A percentile compares a stretch with the other conserved stretches of the same genome.
These are phyloP conservation scores for Lucilia cuprina DNA, from an alignment of 1,140 invertebrate species.

Conservation along the genomic window DNA sequence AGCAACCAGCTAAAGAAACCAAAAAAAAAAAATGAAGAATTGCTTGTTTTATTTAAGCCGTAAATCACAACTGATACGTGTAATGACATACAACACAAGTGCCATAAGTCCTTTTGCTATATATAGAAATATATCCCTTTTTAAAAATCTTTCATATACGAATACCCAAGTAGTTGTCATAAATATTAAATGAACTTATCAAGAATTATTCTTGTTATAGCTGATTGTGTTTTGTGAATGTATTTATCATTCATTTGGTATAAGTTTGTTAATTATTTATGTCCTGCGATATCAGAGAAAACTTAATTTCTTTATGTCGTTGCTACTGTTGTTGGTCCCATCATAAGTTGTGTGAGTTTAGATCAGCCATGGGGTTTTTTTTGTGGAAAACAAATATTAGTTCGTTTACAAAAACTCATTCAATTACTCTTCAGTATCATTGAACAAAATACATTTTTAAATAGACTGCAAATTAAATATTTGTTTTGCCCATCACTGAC, in stretches of 20 bases:
- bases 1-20: background rate
- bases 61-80: slow-evolving; percentile 30
- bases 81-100: slow-evolving; percentile 28
- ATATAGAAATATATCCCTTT: slow-evolving; percentile 43
- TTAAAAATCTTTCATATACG: slow-evolving; percentile 55
- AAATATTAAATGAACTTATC: slow-evolving; percentile 62
- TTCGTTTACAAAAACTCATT: no score
- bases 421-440: no score
- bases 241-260: slow-evolving; percentile 58
- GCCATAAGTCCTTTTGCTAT: slow-evolving; percentile 13
- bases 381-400: no score
- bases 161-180: slow-evolving; percentile 49
- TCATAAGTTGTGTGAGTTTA: background rate
- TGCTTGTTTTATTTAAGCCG: slow-evolving; percentile 34
- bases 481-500: no score
- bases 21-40: slow-evolving; percentile 37
- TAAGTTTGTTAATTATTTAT: slow-evolving; percentile 63
- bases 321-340: background rate
- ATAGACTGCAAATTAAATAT: no score
- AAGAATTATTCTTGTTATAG: slow-evolving; percentile 45
- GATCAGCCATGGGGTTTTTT: no score
- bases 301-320: background rate
- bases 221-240: slow-evolving; percentile 41
- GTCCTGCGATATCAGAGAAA: slow-evolving; percentile 38
- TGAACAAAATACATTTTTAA: no score